Conservation (phyloP, 1,140 invertebrate genomes). For the Atta texana region DNA sequence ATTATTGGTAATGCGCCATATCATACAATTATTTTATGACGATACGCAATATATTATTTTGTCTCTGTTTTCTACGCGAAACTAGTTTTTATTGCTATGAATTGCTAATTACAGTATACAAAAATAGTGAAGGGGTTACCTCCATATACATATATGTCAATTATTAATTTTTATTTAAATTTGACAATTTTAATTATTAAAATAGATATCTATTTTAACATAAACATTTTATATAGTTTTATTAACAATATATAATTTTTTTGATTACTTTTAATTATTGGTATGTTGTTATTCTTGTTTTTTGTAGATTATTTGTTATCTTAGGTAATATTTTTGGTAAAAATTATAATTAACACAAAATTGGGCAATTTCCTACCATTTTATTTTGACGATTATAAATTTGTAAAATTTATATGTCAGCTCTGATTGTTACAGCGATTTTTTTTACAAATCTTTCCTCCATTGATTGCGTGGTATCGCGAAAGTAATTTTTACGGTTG, state of each 20-base stretch:
- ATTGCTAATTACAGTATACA: background rate
- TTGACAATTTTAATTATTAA: conserved; percentile 1
- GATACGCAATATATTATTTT: background rate
- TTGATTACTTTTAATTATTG: background rate
- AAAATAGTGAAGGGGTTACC: background rate
- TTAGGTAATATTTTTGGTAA: too few species aligned
- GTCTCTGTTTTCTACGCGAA: background rate
- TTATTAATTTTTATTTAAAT: conserved; percentile 7
- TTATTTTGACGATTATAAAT: background rate
- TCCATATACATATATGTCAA: background rate
- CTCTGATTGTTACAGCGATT: background rate
- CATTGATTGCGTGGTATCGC: conserved; percentile 42
- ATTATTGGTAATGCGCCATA: conserved; percentile 1
- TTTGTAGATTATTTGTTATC: background rate
- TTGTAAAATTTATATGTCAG: conserved; percentile 1
- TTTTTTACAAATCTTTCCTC: conserved; percentile 5
- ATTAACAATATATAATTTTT: background rate
- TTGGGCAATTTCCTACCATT: background rate
- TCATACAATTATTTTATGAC: conserved; percentile 27
- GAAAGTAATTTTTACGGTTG: conserved; percentile 31
- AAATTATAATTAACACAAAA: conserved; percentile 9
- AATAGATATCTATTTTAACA: background rate
- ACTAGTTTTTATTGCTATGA: background rate
- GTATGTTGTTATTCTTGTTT: background rate
- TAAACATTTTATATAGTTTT: background rate